Evolutionary conservation across 1,140 invertebrate genomes (phyloP), one percentile per base, ranked within the genome.

Genomic region (Camponotus pennsylvanicus): DNA sequence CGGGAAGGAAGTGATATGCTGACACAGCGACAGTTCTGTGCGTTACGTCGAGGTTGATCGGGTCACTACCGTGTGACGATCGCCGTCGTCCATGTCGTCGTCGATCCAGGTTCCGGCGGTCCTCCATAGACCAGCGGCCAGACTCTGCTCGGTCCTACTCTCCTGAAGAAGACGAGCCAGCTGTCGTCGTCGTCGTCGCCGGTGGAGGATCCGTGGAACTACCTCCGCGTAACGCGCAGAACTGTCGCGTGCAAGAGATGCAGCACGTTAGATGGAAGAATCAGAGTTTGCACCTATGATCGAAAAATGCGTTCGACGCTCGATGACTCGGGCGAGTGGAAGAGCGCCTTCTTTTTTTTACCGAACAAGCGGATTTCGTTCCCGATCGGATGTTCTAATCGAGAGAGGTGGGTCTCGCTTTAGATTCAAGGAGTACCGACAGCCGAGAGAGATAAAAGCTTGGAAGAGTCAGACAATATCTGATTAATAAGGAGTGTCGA

Each of bases 1-100:
- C 90, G 97, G 97, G 90, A 98, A 98, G 94, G 98, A 98, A 95
- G 97, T 98, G 95, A 98, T 98, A 96, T 98, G 98, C 97, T 98
- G 98, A 98, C 98, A 98, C 96, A 97, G 96, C 97, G 97, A 98
- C 96, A 97, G 97, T 97, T 98, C 97, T 97, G 97, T 98, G 95
- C 97, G 97, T 94, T 98, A 98, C 95, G 97, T 98, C 92, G 98
- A 98, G 95, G 97, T 98, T 87, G 98, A 98, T 95, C 96, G 98
- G 86, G 98, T 98, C 89, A 98, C 98, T 90, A 98, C 98, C 76
- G 98, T 98, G 96, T 98, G 97, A 98, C 96, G 95, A 93, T 93
- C 93, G 90, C 88, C 91, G 83, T 88, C 79, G 63, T 69, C 80
- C 85, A 52, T 85, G 77, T 75, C 52, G 64, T 57, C 67, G 27